A percentile compares a stretch with the other conserved stretches of the same genome.
Evolutionary conservation across 1,140 invertebrate genomes (phyloP).

Genomic region (Pectinophora gossypiella): DNA sequence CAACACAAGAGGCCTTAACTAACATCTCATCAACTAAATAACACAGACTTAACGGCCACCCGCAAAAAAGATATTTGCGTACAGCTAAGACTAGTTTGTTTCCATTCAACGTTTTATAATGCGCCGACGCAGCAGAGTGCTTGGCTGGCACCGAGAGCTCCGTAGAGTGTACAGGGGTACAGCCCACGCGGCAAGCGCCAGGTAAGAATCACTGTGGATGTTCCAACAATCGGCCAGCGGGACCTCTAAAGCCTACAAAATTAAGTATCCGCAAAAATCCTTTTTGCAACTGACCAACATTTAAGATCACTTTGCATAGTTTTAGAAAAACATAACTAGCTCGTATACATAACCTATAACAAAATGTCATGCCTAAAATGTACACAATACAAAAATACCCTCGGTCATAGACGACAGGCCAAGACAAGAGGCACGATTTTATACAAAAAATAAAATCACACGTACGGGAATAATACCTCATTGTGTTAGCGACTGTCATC

Average conservation of each 20-base stretch:
- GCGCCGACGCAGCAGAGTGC: too few species aligned
- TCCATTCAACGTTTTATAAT: background rate
- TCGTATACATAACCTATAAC: slow-evolving; percentile 34
- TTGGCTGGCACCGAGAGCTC: too few species aligned
- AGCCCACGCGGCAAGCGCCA: too few species aligned
- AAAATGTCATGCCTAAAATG: slow-evolving; percentile 60
- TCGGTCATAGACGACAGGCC: slow-evolving; percentile 68
- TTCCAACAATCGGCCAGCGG: too few species aligned
- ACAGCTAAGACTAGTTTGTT: slow-evolving; percentile 45
- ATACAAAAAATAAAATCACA: slow-evolving; percentile 73
- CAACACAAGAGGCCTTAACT: slow-evolving; percentile 68
- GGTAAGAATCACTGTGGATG: too few species aligned
- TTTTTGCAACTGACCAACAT: slow-evolving; percentile 50
- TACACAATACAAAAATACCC: slow-evolving; percentile 60
- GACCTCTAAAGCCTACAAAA: background rate
- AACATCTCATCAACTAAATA: slow-evolving; percentile 65
- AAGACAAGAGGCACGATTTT: slow-evolving; percentile 72
- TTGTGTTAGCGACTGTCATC: slow-evolving; percentile 72
- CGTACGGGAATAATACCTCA: slow-evolving; percentile 63
- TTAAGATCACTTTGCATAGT: slow-evolving; percentile 50
- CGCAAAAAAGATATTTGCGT: slow-evolving; percentile 49
- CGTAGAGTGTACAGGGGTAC: too few species aligned
- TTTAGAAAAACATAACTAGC: slow-evolving; percentile 69
- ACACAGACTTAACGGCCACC: slow-evolving; percentile 64
- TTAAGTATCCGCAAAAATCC: slow-evolving; percentile 27